Percentiles rank a stretch among this genome's conserved stretches.
Evolutionary conservation across 2,113 vertebrate species (phyloP).

Genomic region (Corythoichthys intestinalis): DNA sequence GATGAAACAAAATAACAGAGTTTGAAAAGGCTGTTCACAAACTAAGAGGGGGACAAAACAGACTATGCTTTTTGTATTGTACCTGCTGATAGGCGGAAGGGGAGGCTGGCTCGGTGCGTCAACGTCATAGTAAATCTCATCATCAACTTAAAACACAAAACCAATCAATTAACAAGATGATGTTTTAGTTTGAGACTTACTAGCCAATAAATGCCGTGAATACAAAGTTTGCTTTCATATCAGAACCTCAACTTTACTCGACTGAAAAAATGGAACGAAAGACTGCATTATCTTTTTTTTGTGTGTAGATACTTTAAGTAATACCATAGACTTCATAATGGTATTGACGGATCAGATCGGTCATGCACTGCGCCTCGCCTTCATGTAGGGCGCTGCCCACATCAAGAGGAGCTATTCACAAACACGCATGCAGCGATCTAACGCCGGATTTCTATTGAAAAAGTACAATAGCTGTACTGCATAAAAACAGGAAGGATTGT

Average conservation of each 20-base stretch:
- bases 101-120: conserved; percentile 73
- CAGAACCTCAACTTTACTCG: not conserved
- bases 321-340: too few species aligned
- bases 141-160: conserved; percentile 29
- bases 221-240: not conserved
- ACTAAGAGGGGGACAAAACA: not conserved
- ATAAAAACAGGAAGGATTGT: too few species aligned
- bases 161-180: not conserved
- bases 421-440: too few species aligned
- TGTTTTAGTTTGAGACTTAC: not conserved
- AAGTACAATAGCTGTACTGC: too few species aligned
- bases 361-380: too few species aligned
- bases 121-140: conserved; percentile 86
- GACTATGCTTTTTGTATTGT: conserved; percentile 2
- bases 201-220: not conserved
- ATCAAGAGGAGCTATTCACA: too few species aligned
- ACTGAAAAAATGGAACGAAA: not conserved
- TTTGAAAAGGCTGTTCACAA: not conserved
- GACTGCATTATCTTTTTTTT: not conserved
- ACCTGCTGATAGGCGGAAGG: conserved; percentile 68
- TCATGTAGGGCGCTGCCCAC: too few species aligned
- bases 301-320: too few species aligned
- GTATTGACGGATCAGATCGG: too few species aligned
- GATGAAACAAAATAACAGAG: not conserved
- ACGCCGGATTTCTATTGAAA: too few species aligned